phyloP scores from a whole-genome alignment of 2,888 invertebrate species.

The Leucophenga maculata region DNA sequence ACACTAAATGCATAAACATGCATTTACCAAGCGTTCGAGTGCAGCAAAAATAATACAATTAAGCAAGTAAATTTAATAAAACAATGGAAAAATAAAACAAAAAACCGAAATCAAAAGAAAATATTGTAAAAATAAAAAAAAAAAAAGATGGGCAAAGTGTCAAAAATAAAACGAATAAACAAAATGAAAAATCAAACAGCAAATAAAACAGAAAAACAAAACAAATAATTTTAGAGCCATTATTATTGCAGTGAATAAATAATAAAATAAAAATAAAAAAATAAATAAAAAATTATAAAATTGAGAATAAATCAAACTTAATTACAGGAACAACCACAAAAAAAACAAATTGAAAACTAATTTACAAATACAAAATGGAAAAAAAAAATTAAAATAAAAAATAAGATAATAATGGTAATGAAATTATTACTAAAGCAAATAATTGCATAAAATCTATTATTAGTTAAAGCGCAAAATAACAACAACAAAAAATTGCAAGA shows the following conservation, averaged over 20 bases:
- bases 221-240: constrained; percentile 25
- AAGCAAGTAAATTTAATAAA: constrained; percentile 27
- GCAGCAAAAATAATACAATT: constrained; percentile 3
- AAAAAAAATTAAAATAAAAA: constrained; percentile 41
- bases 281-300: too few species aligned
- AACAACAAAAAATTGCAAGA: background rate
- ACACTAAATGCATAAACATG: background rate
- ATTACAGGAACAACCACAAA: constrained; percentile 54
- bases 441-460: constrained; percentile 16
- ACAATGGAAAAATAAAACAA: constrained; percentile 28
- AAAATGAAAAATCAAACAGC: constrained; percentile 35
- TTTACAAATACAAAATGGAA: constrained; percentile 15
- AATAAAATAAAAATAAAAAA: constrained; percentile 42
- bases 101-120: background rate
- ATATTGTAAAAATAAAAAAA: constrained; percentile 32
- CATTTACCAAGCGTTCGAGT: background rate
- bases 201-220: constrained; percentile 44
- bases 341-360: constrained; percentile 28
- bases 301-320: constrained; percentile 63
- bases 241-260: constrained; percentile 30
- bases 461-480: background rate
- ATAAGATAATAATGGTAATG: constrained; percentile 43
- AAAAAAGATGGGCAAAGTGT: constrained; percentile 24
- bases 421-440: constrained; percentile 17
- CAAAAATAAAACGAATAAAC: constrained; percentile 14